Evolutionary conservation across 2,113 vertebrate species (phyloP).

Genomic region (Burhinus bistriatus): DNA sequence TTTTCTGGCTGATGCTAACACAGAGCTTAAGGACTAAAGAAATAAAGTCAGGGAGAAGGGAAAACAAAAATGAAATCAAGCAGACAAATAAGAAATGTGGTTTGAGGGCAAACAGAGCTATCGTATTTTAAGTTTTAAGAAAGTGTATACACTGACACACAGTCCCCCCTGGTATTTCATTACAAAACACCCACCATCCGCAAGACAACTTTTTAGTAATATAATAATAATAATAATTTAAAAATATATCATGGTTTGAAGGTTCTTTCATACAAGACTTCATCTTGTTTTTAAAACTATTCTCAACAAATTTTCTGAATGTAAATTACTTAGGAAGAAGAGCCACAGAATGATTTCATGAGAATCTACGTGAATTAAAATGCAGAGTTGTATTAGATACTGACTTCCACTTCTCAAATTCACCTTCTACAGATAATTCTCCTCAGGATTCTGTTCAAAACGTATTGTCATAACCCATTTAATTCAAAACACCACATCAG

Average conservation of each 20-base stretch:
- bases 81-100: constrained; percentile 66
- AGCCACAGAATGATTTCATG: background rate
- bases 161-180: background rate
- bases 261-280: background rate
- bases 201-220: background rate
- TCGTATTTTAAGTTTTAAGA: background rate
- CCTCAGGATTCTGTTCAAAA: background rate
- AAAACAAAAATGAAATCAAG: constrained; percentile 79
- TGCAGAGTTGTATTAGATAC: background rate
- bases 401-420: background rate
- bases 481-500: background rate
- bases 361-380: background rate
- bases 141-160: constrained; percentile 39
- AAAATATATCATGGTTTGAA: background rate
- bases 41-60: constrained; percentile 78
- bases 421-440: background rate
- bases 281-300: background rate
- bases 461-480: background rate
- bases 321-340: background rate
- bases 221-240: background rate
- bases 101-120: constrained; percentile 40
- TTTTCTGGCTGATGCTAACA: constrained; percentile 90
- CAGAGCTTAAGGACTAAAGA: constrained; percentile 89
- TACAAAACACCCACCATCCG: background rate
- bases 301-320: background rate